Percentiles rank a stretch among this genome's conserved stretches.
phyloP scores from a whole-genome alignment of 2,888 invertebrate genomes.

The Mythimna pallens region DNA sequence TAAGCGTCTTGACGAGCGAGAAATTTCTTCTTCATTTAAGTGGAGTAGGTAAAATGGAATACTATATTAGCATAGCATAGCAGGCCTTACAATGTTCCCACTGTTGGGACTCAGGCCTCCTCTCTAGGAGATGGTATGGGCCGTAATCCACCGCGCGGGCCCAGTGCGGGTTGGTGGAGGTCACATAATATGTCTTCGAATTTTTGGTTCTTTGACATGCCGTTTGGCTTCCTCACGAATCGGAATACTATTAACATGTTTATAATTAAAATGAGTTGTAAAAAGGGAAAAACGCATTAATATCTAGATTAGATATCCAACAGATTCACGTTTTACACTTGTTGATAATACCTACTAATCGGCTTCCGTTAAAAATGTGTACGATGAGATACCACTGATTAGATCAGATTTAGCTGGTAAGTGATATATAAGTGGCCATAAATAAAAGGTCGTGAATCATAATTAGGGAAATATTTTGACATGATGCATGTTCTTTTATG shows the following conservation, averaged over 20 bases:
- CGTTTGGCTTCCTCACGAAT: too few species aligned
- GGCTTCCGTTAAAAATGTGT: conserved; percentile 3
- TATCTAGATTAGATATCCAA: conserved; percentile 8
- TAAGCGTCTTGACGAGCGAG: too few species aligned
- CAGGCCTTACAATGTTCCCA: too few species aligned
- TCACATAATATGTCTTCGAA: too few species aligned
- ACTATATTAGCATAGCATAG: too few species aligned
- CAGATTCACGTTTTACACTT: not conserved
- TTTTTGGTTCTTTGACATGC: too few species aligned
- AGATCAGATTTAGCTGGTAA: conserved; percentile 38
- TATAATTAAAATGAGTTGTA: not conserved
- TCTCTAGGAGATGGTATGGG: too few species aligned
- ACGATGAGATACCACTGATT: conserved; percentile 26
- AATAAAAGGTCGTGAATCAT: not conserved
- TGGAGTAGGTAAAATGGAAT: too few species aligned
- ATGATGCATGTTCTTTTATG: conserved; percentile 69
- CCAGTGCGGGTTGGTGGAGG: too few species aligned
- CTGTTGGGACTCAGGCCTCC: too few species aligned
- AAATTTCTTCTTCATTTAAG: too few species aligned
- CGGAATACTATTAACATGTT: not conserved
- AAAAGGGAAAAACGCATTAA: not conserved
- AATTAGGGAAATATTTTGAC: conserved; percentile 9
- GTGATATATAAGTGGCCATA: conserved; percentile 31
- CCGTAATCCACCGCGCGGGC: too few species aligned
- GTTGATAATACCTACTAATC: conserved; percentile 38